A percentile compares a stretch with the other conserved stretches of the same genome.
Evolutionary conservation across 1,140 invertebrate species (phyloP).

Genomic region (Melanaphis sacchari): DNA sequence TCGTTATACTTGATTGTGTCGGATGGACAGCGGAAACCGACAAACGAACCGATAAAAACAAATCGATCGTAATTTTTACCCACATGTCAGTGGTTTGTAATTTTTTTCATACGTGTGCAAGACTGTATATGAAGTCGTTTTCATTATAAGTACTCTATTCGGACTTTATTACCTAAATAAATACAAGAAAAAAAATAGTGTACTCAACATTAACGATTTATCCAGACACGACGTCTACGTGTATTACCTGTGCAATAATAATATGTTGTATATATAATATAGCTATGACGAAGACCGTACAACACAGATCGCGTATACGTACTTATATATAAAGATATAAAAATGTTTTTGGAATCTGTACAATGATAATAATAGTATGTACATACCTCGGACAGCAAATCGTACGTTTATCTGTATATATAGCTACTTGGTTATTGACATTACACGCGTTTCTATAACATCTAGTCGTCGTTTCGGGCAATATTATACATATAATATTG

Average conservation of each 20-base stretch:
- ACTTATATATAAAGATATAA: too few relatives aligned
- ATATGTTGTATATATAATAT: not conserved
- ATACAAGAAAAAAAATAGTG: not conserved
- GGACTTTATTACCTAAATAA: not conserved
- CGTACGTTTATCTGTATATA: not conserved
- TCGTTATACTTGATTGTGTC: not conserved
- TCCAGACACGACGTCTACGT: not conserved
- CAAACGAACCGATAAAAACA: constrained; percentile 44
- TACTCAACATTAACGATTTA: not conserved
- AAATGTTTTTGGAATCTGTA: not conserved
- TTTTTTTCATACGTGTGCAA: not conserved
- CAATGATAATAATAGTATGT: not conserved
- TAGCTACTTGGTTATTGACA: not conserved
- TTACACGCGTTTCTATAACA: not conserved
- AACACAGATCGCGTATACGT: not conserved
- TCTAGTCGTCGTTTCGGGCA: too few relatives aligned
- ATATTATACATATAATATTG: too few relatives aligned
- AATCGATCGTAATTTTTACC: constrained; percentile 24
- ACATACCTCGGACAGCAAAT: not conserved
- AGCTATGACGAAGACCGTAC: not conserved
- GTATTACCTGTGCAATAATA: not conserved
- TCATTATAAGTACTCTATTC: not conserved
- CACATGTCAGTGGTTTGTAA: not conserved
- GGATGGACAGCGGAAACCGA: constrained; percentile 5
- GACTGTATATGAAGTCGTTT: not conserved